Conservation (phyloP, 2,113 vertebrate species). For the Aptenodytes forsteri region DNA sequence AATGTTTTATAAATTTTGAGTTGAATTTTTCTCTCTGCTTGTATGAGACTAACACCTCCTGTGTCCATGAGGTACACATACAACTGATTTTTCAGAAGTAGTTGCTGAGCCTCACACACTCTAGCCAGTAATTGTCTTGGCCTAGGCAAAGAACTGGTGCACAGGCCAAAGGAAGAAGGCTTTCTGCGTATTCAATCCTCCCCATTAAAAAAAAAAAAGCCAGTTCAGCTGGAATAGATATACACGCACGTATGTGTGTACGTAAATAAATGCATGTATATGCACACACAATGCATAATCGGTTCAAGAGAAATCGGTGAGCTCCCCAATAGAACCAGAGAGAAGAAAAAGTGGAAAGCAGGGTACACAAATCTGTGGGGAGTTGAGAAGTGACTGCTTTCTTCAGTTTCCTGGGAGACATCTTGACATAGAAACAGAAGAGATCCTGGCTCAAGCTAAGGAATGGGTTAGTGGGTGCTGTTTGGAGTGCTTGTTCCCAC, state of each 20-base stretch:
- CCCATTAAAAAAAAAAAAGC: background rate
- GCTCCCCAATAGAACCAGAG: background rate
- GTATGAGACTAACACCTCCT: fast-evolving
- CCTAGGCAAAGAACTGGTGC: background rate
- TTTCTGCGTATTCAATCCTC: background rate
- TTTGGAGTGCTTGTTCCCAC: background rate
- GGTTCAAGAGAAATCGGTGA: background rate
- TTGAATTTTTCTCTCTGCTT: background rate
- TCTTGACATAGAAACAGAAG: background rate
- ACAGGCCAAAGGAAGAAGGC: background rate
- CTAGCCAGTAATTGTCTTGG: background rate
- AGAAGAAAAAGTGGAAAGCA: background rate
- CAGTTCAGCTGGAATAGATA: background rate
- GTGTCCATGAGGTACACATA: background rate
- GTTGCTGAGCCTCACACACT: fast-evolving
- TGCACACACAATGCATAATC: background rate
- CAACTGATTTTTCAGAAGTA: background rate
- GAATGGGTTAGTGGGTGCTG: background rate
- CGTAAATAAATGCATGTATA: background rate
- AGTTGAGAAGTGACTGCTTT: background rate
- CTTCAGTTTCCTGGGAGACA: background rate
- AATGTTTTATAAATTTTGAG: background rate
- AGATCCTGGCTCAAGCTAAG: background rate
- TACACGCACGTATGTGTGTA: fast-evolving
- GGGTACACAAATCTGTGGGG: background rate